Evolutionary conservation across 2,797 vertebrate species (phyloP).

Genomic region (Apogon hyalosoma): DNA sequence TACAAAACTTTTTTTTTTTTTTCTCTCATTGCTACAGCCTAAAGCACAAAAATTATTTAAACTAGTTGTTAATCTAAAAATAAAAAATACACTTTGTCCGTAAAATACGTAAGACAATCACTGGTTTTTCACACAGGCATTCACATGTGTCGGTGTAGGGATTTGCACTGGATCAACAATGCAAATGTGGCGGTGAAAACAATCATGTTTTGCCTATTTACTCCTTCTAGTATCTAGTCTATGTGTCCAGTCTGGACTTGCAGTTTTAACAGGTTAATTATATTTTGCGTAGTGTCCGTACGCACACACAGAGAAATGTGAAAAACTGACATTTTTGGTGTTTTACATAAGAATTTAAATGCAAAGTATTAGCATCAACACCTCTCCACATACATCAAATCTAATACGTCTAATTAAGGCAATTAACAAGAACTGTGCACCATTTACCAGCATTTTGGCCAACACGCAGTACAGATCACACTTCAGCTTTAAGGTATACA

Average conservation of each 20-base stretch:
- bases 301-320: conserved; percentile 15
- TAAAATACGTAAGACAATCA: conserved; percentile 41
- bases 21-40: conserved; percentile 27
- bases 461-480: conserved; percentile 48
- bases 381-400: conserved; percentile 40
- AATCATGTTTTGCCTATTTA: background rate
- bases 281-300: conserved; percentile 33
- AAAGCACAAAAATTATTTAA: conserved; percentile 37
- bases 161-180: conserved; percentile 22
- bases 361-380: conserved; percentile 36
- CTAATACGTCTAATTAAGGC: conserved; percentile 74
- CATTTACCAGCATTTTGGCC: conserved; percentile 23
- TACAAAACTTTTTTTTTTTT: background rate
- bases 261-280: conserved; percentile 7
- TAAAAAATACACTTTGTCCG: conserved; percentile 27
- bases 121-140: conserved; percentile 38
- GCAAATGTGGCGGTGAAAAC: conserved; percentile 25
- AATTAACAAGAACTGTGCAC: conserved; percentile 65
- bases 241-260: conserved; percentile 1
- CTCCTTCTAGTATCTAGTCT: conserved; percentile 6
- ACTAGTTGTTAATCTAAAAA: conserved; percentile 42
- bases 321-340: conserved; percentile 15
- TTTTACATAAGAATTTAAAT: conserved; percentile 39
- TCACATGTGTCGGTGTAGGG: conserved; percentile 55
- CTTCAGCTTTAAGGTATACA: conserved; percentile 51